Percentiles rank a stretch among this genome's conserved stretches.
phyloP scores from a whole-genome alignment of 2,888 invertebrate genomes.

The Agrypnus murinus region DNA sequence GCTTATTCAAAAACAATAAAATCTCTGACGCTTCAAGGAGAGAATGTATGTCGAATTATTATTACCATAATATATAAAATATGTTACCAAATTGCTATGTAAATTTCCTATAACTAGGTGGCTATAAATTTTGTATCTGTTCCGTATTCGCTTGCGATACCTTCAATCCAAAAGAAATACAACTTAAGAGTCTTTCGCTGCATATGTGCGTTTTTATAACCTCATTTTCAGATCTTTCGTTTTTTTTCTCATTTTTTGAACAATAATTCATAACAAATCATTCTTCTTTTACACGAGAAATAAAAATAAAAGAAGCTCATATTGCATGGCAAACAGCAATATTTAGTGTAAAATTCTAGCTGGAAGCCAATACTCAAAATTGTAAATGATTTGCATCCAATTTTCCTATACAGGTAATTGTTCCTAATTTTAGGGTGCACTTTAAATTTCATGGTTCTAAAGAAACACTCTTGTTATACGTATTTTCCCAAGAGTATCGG shows the following conservation, averaged over 20 bases:
- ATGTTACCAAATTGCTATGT: slow-evolving; percentile 54
- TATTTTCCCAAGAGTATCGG: too few species aligned
- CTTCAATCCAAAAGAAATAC: slow-evolving; percentile 18
- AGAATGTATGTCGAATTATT: slow-evolving; percentile 56
- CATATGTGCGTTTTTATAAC: not conserved
- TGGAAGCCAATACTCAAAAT: slow-evolving; percentile 36
- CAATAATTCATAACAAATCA: not conserved
- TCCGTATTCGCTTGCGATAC: slow-evolving; percentile 21
- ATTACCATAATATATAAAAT: slow-evolving; percentile 55
- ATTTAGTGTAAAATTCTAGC: slow-evolving; percentile 34
- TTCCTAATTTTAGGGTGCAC: slow-evolving; percentile 52
- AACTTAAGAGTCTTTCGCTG: slow-evolving; percentile 6
- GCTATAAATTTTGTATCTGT: slow-evolving; percentile 39
- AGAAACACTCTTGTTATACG: too few species aligned
- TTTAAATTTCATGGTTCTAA: slow-evolving; percentile 40
- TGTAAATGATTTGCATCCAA: slow-evolving; percentile 48
- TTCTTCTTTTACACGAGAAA: not conserved
- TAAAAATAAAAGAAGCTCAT: slow-evolving; percentile 7
- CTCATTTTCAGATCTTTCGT: not conserved
- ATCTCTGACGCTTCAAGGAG: slow-evolving; percentile 50
- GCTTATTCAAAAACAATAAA: slow-evolving; percentile 43
- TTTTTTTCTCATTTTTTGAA: not conserved
- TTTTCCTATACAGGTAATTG: slow-evolving; percentile 52
- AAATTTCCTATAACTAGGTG: slow-evolving; percentile 53
- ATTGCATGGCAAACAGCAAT: slow-evolving; percentile 23